Evolutionary conservation across 2,113 vertebrate genomes (phyloP).

Genomic region (Tinamus guttatus): DNA sequence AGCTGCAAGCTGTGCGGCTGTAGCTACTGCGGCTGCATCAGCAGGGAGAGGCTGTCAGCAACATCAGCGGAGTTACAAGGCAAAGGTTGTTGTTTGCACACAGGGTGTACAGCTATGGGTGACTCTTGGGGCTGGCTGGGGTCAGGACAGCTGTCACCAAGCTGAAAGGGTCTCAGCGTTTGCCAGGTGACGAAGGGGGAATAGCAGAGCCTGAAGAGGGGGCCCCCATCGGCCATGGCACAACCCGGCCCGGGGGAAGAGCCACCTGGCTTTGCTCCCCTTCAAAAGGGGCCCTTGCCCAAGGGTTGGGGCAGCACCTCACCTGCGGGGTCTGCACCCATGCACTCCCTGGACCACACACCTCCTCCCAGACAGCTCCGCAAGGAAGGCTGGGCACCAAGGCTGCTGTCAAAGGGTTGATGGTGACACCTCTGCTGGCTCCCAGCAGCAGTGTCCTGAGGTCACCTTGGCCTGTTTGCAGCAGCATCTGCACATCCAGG

Average conservation of each 20-base stretch:
- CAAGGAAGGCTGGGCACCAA: no score
- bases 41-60: background rate
- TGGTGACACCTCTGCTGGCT: background rate
- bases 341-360: background rate
- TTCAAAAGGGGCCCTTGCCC: background rate
- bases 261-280: no score
- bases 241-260: background rate
- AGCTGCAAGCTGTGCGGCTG: background rate
- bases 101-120: background rate
- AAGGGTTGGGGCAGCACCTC: background rate
- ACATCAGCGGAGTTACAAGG: accelerated
- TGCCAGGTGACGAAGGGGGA: background rate
- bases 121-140: background rate
- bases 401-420: no score
- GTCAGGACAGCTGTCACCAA: background rate
- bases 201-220: accelerated
- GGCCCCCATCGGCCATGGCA: background rate
- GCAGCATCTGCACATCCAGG: no score
- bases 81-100: background rate
- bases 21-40: background rate
- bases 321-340: background rate
- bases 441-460: no score
- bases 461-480: no score
- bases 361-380: background rate
- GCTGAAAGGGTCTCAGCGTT: background rate